Base-by-base conservation (phyloP, 2,888 invertebrate species). In the Hirtodrosophila alboralis region DNA sequence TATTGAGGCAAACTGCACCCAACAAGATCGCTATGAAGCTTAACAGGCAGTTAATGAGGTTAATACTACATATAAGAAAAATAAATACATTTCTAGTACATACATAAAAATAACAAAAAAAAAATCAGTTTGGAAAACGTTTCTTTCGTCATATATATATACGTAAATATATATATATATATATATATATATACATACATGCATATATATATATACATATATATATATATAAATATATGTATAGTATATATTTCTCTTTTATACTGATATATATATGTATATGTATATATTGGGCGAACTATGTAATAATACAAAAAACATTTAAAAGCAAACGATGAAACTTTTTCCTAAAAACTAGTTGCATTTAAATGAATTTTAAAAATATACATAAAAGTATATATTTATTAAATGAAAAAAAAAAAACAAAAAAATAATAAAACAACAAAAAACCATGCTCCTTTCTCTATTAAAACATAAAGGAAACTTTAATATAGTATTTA, bases 291-390 rank as follows among this genome's bases (percentile, higher is more conserved):
- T 52, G 71, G 71, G 79, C 62, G 58, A 75, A 81, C 75, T 63
- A 68, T 70, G 60, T 67, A 64, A 73, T 60, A 80, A 70, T 51
- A 66, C 40, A 57, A 63, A 56, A 52, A 75, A 65, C 63, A 76
- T 67, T 64, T 60, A 62, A 74, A 74, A 68, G 64, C 66, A 77
- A 84, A 84, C 63, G 79, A 78, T 66, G 84, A 81, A 81, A 83
- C 75, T 84, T 84, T 84, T 79, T 86, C 74, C 77, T 83, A 76
- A 75, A 79, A 87, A 86, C 78, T 85, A 87, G 87, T 86, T 87
- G 85, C 86, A 86, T 87, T 87, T 86, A 86, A 86, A 81, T 66
- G 78, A 85, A 86, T 84, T 87, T 86, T 83, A 79, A 81, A 86
- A 86, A 79, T 83, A 87, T 83, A 87, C 80, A 86, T 74, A 68